phyloP scores from a whole-genome alignment of 2,888 invertebrate genomes.

The Microctonus hyperodae region DNA sequence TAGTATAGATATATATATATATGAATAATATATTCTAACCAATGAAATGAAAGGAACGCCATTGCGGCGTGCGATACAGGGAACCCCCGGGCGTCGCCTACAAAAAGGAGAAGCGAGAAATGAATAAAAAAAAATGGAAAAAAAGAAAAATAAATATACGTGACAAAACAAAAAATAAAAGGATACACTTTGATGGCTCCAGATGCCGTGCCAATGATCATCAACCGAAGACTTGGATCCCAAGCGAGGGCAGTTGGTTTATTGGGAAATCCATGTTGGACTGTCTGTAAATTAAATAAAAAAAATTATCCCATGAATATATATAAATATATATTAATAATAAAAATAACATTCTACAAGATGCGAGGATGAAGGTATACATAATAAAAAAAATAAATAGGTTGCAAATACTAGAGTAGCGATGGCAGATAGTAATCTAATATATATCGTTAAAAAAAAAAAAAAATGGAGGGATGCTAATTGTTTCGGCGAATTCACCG shows the following conservation, averaged over 20 bases:
- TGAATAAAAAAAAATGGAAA: too few relatives aligned
- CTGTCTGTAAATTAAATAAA: conserved; percentile 73
- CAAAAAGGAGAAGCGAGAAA: conserved; percentile 13
- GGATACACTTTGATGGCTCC: conserved; percentile 87
- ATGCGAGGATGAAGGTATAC: neutral
- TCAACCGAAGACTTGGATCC: conserved; percentile 85
- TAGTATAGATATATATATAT: neutral
- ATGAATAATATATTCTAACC: neutral
- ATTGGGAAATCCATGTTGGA: conserved; percentile 97
- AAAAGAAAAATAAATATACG: neutral
- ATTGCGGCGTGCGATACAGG: too few relatives aligned
- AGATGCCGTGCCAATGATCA: conserved; percentile 93
- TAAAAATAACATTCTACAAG: neutral
- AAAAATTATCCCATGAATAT: neutral
- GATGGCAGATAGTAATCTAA: neutral
- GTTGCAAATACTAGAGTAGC: neutral
- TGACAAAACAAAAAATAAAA: conserved; percentile 44
- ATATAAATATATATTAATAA: neutral
- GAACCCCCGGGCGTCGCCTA: neutral
- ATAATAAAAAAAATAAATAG: neutral
- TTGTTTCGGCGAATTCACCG: neutral
- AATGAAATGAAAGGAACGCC: neutral
- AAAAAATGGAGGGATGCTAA: neutral
- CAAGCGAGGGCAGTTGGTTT: conserved; percentile 94
- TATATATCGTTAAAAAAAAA: neutral